Conservation (phyloP, 2,797 vertebrate species). For the Pseudotriccus pelzelni region DNA sequence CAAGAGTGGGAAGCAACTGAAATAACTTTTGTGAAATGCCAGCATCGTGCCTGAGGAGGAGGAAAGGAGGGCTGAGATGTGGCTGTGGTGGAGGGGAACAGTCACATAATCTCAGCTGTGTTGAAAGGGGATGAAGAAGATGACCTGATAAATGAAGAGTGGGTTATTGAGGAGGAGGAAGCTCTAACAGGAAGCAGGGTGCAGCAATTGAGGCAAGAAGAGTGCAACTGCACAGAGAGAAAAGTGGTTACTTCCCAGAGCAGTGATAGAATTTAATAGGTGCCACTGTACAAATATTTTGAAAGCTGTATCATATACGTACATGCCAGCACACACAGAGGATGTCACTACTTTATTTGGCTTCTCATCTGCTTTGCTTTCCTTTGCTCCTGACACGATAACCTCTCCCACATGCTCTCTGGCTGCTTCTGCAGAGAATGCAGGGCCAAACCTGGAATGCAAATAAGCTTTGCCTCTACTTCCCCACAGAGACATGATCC, state of each 20-base stretch:
- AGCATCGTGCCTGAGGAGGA: constrained; percentile 58
- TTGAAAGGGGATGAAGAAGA: background rate
- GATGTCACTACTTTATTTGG: background rate
- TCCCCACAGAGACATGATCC: background rate
- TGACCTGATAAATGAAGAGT: background rate
- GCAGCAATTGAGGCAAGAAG: background rate
- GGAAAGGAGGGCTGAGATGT: background rate
- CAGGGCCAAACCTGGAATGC: background rate
- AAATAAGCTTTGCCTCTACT: background rate
- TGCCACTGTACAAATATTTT: background rate
- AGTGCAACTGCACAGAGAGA: background rate
- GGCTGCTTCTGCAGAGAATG: background rate
- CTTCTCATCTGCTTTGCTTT: background rate
- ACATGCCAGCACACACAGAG: background rate
- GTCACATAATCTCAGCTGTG: background rate
- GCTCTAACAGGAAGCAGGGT: background rate
- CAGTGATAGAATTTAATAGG: background rate
- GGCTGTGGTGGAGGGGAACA: background rate
- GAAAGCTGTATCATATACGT: background rate
- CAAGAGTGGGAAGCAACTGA: constrained; percentile 60
- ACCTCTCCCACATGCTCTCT: background rate
- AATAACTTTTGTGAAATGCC: constrained; percentile 64
- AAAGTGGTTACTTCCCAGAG: background rate
- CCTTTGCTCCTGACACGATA: background rate
- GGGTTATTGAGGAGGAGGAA: background rate